Percentiles rank a stretch among this genome's conserved stretches.
phyloP scores from a whole-genome alignment of 2,888 invertebrate genomes.

The Poecilus cupreus region DNA sequence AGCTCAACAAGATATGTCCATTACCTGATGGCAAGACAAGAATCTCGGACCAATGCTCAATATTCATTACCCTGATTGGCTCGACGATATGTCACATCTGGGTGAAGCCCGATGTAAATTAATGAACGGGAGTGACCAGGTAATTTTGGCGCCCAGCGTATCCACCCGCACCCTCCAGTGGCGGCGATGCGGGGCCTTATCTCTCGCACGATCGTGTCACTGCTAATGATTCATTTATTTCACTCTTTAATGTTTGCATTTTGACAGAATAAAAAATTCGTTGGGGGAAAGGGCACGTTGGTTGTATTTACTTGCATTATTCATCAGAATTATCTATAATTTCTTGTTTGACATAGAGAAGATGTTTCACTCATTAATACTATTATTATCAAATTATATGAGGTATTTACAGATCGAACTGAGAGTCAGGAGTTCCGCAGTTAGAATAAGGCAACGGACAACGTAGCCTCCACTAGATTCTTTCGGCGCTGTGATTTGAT shows the following conservation, averaged over 20 bases:
- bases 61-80: slow-evolving; percentile 59
- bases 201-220: background rate
- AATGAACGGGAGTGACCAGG: slow-evolving; percentile 56
- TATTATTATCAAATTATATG: too few relatives aligned
- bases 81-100: slow-evolving; percentile 57
- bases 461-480: too few relatives aligned
- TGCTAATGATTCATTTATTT: background rate
- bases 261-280: background rate
- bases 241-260: background rate
- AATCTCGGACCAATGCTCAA: slow-evolving; percentile 55
- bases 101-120: slow-evolving; percentile 53
- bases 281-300: background rate
- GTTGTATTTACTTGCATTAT: too few relatives aligned
- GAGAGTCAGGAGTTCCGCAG: too few relatives aligned
- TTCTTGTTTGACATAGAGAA: too few relatives aligned
- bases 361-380: too few relatives aligned
- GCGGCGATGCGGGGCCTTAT: background rate
- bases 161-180: background rate
- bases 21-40: slow-evolving; percentile 59
- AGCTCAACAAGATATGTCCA: slow-evolving; percentile 58
- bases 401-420: too few relatives aligned
- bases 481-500: too few relatives aligned
- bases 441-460: too few relatives aligned
- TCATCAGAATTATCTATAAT: too few relatives aligned
- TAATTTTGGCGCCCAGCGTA: slow-evolving; percentile 28